phyloP scores from a whole-genome alignment of 2,888 invertebrate species.

The Catocala fraxini region DNA sequence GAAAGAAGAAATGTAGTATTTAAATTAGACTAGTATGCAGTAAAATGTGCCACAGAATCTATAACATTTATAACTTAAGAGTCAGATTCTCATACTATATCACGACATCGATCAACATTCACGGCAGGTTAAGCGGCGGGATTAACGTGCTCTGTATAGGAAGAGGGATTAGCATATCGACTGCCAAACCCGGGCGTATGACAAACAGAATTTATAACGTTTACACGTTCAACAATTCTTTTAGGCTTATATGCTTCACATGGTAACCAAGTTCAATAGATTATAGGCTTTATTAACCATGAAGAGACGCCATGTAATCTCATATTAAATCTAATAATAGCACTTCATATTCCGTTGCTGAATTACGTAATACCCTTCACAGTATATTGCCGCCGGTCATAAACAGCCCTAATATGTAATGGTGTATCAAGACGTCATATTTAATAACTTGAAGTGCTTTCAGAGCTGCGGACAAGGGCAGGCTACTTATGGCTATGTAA shows the following conservation, averaged over 20 bases:
- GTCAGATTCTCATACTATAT: no score
- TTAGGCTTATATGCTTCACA: background rate
- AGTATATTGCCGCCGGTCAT: slow-evolving; percentile 24
- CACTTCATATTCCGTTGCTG: slow-evolving; percentile 2
- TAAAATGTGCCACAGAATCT: no score
- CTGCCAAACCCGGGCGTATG: background rate
- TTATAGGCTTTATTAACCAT: background rate
- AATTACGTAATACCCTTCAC: slow-evolving; percentile 19
- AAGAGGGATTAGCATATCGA: background rate
- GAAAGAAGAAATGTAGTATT: no score
- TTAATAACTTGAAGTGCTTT: slow-evolving; percentile 32
- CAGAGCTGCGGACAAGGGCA: slow-evolving; percentile 18
- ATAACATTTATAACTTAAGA: no score
- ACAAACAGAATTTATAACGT: no score
- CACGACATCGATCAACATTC: no score
- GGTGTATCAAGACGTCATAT: slow-evolving; percentile 25
- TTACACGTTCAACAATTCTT: no score
- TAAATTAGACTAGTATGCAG: no score
- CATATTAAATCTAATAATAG: slow-evolving; percentile 5
- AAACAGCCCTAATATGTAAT: slow-evolving; percentile 35
- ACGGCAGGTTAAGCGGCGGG: no score
- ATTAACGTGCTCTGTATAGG: background rate
- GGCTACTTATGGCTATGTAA: background rate
- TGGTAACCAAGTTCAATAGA: background rate
- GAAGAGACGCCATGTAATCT: background rate